Evolutionary conservation across 2,113 vertebrate genomes (phyloP).

Genomic region (Cebidichthys violaceus): DNA sequence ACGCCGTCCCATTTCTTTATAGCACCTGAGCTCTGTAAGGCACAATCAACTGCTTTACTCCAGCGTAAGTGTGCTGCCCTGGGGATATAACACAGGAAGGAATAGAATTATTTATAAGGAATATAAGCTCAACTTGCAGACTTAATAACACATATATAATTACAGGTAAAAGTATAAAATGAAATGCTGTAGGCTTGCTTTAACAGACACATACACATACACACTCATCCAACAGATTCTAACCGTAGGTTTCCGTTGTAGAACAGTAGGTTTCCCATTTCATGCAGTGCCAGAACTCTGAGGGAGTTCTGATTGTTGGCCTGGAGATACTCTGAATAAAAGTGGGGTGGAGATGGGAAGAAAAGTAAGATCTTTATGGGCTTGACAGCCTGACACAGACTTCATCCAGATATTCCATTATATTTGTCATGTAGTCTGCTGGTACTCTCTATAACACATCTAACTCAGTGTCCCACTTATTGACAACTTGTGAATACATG

Average conservation of each 20-base stretch:
- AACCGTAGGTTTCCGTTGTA: conserved; percentile 90
- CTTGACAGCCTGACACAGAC: neutral
- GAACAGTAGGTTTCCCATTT: conserved; percentile 91
- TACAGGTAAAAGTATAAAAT: conserved; percentile 12
- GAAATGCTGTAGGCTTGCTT: neutral
- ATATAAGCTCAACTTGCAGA: neutral
- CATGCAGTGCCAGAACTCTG: conserved; percentile 88
- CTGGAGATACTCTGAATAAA: conserved; percentile 88
- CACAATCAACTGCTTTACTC: conserved; percentile 91
- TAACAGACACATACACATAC: neutral
- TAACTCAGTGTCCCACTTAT: neutral
- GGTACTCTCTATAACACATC: neutral
- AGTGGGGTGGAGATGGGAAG: neutral
- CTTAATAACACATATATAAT: neutral
- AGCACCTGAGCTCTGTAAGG: conserved; percentile 83
- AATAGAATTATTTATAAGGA: neutral
- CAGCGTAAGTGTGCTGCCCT: conserved; percentile 91
- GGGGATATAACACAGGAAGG: conserved; percentile 35
- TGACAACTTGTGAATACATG: neutral
- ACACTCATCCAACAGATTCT: conserved; percentile 15
- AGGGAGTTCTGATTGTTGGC: conserved; percentile 85
- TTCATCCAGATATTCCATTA: neutral
- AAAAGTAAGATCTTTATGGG: conserved; percentile 1
- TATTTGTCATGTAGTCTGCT: conserved; percentile 1
- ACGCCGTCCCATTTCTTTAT: conserved; percentile 89